Percentiles rank a stretch among this genome's conserved stretches.
These are phyloP conservation scores for Onthophagus sagittarius DNA, from an alignment of 2,888 invertebrate genomes.

Conservation along the genomic window DNA sequence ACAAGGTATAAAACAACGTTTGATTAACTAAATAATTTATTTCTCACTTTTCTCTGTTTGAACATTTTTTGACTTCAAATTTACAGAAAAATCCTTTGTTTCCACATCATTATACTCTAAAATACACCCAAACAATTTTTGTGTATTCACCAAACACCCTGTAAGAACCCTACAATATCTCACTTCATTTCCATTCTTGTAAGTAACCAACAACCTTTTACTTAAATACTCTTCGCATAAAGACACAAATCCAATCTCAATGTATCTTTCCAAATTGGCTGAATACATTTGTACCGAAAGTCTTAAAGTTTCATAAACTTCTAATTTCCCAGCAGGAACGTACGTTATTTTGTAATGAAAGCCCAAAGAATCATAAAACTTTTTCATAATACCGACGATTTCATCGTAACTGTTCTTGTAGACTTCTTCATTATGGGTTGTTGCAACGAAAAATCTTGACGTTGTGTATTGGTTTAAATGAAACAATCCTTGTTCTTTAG, in stretches of 20 bases:
- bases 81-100: neutral
- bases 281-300: slow-evolving; percentile 74
- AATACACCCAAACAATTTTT: slow-evolving; percentile 67
- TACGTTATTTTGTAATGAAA: slow-evolving; percentile 65
- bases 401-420: slow-evolving; percentile 56
- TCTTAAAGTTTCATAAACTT: slow-evolving; percentile 63
- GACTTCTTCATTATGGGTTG: slow-evolving; percentile 50
- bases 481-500: slow-evolving; percentile 54
- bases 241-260: slow-evolving; percentile 73
- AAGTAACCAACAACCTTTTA: slow-evolving; percentile 71
- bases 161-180: slow-evolving; percentile 66
- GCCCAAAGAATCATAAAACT: slow-evolving; percentile 62
- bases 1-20: no score
- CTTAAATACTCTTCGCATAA: slow-evolving; percentile 70
- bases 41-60: no score
- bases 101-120: slow-evolving; percentile 58
- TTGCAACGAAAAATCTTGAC: slow-evolving; percentile 62
- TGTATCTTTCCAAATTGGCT: slow-evolving; percentile 56
- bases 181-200: slow-evolving; percentile 55
- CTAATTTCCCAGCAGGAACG: slow-evolving; percentile 59
- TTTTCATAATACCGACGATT: slow-evolving; percentile 51
- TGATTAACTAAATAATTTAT: no score
- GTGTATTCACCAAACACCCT: slow-evolving; percentile 69
- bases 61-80: no score
- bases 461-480: slow-evolving; percentile 66